A percentile compares a stretch with the other conserved stretches of the same genome.
Conservation (phyloP, 2,888 invertebrate genomes). For the Drosophila setosimentum region DNA sequence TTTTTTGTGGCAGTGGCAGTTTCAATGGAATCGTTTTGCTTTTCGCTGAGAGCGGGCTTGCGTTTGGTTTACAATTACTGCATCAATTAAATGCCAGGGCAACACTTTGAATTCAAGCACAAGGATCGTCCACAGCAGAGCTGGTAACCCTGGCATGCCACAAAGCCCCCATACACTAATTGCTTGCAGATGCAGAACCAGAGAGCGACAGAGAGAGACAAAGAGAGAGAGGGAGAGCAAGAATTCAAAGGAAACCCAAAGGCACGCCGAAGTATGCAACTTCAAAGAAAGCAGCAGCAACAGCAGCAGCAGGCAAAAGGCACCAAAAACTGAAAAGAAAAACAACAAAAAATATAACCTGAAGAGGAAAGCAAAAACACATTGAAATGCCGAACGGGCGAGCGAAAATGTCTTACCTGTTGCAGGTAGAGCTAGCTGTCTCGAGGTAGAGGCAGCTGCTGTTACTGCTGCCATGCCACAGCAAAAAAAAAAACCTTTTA, state of each 20-base stretch:
- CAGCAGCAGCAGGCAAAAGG: slow-evolving; percentile 38
- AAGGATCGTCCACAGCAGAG: slow-evolving; percentile 33
- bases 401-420: slow-evolving; percentile 78
- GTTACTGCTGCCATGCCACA: slow-evolving; percentile 74
- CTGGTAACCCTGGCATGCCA: slow-evolving; percentile 57
- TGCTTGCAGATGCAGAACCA: slow-evolving; percentile 74
- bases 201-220: background rate
- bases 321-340: slow-evolving; percentile 44
- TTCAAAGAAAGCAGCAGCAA: slow-evolving; percentile 72
- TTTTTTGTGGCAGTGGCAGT: slow-evolving; percentile 46
- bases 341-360: slow-evolving; percentile 35
- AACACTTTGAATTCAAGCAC: slow-evolving; percentile 71
- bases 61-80: slow-evolving; percentile 60
- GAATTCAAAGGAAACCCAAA: slow-evolving; percentile 76
- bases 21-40: slow-evolving; percentile 67
- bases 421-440: slow-evolving; percentile 66
- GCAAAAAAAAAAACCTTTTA: slow-evolving; percentile 69
- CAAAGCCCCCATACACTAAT: slow-evolving; percentile 75
- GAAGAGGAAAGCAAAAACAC: slow-evolving; percentile 59
- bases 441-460: slow-evolving; percentile 32
- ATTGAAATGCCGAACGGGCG: slow-evolving; percentile 73
- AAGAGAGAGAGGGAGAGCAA: slow-evolving; percentile 9
- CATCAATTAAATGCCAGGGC: slow-evolving; percentile 76
- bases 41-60: background rate
- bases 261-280: slow-evolving; percentile 74